A percentile compares a stretch with the other conserved stretches of the same genome.
Conservation (phyloP, 2,888 invertebrate species). For the Tenthredo mesomela region DNA sequence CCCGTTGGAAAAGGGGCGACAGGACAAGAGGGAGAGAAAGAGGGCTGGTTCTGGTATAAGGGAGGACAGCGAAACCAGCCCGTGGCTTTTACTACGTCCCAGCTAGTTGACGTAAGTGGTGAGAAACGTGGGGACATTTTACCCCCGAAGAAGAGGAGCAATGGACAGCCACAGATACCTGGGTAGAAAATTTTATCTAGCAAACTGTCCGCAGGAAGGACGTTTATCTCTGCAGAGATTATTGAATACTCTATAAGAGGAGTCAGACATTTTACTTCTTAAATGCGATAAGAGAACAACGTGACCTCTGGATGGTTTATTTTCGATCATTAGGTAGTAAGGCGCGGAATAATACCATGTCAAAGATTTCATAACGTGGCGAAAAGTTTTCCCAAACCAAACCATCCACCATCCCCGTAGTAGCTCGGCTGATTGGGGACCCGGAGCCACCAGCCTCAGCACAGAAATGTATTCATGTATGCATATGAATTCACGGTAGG, state of each 20-base stretch:
- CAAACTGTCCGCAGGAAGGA: not conserved
- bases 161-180: not conserved
- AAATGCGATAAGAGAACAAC: not conserved
- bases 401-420: not conserved
- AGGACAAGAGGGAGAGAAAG: not conserved
- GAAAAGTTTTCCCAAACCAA: constrained; percentile 5
- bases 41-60: not conserved
- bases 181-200: not conserved
- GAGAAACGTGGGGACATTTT: constrained; percentile 5
- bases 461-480: constrained; percentile 76
- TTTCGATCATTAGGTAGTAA: not conserved
- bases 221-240: not conserved
- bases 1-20: constrained; percentile 29
- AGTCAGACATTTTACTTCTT: not conserved
- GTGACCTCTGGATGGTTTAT: not conserved
- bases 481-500: constrained; percentile 74
- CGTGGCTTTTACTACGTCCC: constrained; percentile 32
- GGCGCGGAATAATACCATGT: not conserved
- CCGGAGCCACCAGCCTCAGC: constrained; percentile 26
- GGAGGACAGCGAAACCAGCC: constrained; percentile 9
- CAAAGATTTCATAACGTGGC: not conserved
- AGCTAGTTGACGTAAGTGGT: constrained; percentile 35
- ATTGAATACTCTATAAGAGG: not conserved
- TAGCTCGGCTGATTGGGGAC: constrained; percentile 73
- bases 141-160: not conserved